Evolutionary conservation across 2,888 invertebrate genomes (phyloP), one percentile per base, ranked within the genome.

Genomic region (Dicroscelio sp.): DNA sequence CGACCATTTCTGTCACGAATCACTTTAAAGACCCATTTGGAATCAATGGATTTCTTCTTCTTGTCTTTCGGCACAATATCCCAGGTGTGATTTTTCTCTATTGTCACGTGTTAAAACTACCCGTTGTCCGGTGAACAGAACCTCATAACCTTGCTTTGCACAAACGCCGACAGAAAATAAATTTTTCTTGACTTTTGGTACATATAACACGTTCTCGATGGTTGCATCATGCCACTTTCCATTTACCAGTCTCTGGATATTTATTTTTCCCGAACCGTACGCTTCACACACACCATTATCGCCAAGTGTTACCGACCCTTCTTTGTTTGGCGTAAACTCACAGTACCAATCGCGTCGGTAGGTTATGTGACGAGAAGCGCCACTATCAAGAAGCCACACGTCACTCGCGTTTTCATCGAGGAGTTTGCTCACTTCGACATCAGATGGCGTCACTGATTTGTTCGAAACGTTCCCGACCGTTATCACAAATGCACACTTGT

Each of bases 331-430:
- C 14, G 75, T n/a, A 25, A 90, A 92, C 23, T 92, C 87, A 12
- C 63, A 84, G 14, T 80, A 90, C 93, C 93, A 94, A 0, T 94
- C 93, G 5, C 87, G 25, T 17, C 38, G 33, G 20, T 6, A 35
- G 4, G 58, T 78, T 1, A 78, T 60, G 23, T 78, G 60, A 0
- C 82, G 20, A 52, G 31, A 14, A 84, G 52, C 84, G 75, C 73
- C 10, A 52, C 48, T n/a, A n/a, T n/a, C n/a, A 12, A 52, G 31
- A 14, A 84, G 52, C 84, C 84, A 84, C 10, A 52, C 48, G 1
- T 75, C 75, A 52, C 35, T 48, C 8, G 23, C n/a, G 17, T n/a
- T n/a, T 43, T 63, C 23, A 6, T 30, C 3, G 1, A 79, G n/a
- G 6, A 65, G n/a, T 12, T 30, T 23, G 12, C 27, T 48, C 2